These are phyloP conservation scores for Podiceps cristatus DNA, from an alignment of 2,113 vertebrate species.

Conservation along the genomic window DNA sequence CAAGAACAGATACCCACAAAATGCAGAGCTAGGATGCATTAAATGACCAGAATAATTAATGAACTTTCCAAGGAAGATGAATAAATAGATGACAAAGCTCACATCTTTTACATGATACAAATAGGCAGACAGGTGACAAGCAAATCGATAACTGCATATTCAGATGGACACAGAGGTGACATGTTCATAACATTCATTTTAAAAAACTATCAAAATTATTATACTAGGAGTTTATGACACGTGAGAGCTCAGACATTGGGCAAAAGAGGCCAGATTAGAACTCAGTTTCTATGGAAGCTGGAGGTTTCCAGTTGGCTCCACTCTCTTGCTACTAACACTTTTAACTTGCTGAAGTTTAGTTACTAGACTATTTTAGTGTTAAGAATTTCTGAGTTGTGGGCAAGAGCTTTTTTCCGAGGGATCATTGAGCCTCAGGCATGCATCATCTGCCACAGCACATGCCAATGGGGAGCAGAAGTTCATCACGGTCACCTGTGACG, in stretches of 20 bases:
- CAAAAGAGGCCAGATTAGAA: not conserved
- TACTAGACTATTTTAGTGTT: not conserved
- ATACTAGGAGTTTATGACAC: not conserved
- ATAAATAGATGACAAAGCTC: conserved; percentile 12
- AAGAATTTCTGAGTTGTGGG: conserved; percentile 12
- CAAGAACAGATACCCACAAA: conserved; percentile 15
- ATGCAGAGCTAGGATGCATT: not conserved
- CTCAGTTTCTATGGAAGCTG: not conserved
- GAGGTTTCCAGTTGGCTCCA: not conserved
- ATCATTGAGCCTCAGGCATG: not conserved
- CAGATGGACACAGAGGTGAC: not conserved
- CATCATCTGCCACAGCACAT: not conserved
- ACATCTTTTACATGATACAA: not conserved
- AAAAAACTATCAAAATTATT: not conserved
- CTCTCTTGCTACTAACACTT: not conserved
- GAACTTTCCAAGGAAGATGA: not conserved
- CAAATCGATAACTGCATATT: not conserved
- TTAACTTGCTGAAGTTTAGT: not conserved
- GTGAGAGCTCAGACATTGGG: not conserved
- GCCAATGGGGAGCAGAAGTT: not conserved
- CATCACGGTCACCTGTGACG: conserved; percentile 18
- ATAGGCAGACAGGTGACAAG: not conserved
- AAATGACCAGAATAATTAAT: conserved; percentile 46
- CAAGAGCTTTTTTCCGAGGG: not conserved
- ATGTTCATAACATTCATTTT: not conserved